phyloP scores from a whole-genome alignment of 2,888 invertebrate genomes.

The Scaeva pyrastri region DNA sequence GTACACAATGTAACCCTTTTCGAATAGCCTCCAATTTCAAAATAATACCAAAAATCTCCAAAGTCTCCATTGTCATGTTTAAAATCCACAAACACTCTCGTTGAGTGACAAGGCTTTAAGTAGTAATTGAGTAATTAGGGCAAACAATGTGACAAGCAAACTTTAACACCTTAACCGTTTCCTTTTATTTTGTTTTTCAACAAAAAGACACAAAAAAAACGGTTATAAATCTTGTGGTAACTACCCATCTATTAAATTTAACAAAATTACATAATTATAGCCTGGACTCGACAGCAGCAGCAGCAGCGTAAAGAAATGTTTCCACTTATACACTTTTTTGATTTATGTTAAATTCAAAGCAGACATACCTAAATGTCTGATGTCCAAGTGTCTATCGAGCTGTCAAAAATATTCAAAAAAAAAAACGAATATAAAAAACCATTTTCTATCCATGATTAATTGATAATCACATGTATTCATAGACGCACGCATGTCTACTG shows the following conservation, averaged over 20 bases:
- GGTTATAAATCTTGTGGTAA: background rate
- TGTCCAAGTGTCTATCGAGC: background rate
- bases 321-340: background rate
- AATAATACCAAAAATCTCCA: no score
- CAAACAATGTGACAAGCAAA: conserved; percentile 9
- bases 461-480: background rate
- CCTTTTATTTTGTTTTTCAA: background rate
- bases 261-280: conserved; percentile 2
- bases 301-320: background rate
- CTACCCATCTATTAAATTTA: background rate
- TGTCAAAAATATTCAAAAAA: conserved; percentile 15
- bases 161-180: background rate
- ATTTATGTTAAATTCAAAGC: background rate
- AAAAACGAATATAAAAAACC: background rate
- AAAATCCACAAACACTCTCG: no score
- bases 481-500: conserved; percentile 4
- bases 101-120: conserved; percentile 13
- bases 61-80: no score
- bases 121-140: conserved; percentile 14
- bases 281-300: background rate
- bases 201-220: background rate
- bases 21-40: no score
- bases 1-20: no score
- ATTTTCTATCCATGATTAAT: conserved; percentile 17
- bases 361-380: background rate